Evolutionary conservation across 2,113 vertebrate genomes (phyloP).

Genomic region (Holacanthus passer): DNA sequence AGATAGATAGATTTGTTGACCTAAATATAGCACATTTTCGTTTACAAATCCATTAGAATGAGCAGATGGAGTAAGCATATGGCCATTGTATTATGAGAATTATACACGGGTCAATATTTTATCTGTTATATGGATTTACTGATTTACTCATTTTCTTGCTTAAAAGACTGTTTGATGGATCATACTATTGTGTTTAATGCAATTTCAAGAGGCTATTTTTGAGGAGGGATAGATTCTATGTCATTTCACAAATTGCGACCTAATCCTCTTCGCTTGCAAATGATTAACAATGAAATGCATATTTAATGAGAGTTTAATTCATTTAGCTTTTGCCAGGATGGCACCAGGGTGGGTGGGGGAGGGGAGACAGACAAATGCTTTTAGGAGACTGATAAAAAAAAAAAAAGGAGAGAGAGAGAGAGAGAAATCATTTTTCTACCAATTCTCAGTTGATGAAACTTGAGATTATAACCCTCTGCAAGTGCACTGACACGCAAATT

Average conservation of each 20-base stretch:
- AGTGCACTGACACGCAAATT: constrained; percentile 28
- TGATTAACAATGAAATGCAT: constrained; percentile 86
- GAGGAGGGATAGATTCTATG: constrained; percentile 78
- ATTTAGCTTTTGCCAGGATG: constrained; percentile 79
- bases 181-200: constrained; percentile 72
- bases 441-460: constrained; percentile 52
- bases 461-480: constrained; percentile 23
- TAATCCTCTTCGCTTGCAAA: constrained; percentile 84
- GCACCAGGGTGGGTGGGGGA: constrained; percentile 46
- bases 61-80: constrained; percentile 77
- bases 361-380: constrained; percentile 63
- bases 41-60: constrained; percentile 54
- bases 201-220: constrained; percentile 80
- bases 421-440: neutral
- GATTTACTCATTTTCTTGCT: constrained; percentile 55
- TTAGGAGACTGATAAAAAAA: constrained; percentile 52
- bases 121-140: constrained; percentile 62
- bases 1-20: constrained; percentile 7
- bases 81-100: constrained; percentile 57
- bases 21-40: constrained; percentile 23
- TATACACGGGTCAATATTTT: constrained; percentile 58
- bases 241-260: constrained; percentile 84
- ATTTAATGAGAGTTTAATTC: constrained; percentile 84
- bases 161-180: constrained; percentile 62
- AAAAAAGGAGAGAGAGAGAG: too few species aligned